Conservation (phyloP, 2,888 invertebrate species). For the Agrotis puta region DNA sequence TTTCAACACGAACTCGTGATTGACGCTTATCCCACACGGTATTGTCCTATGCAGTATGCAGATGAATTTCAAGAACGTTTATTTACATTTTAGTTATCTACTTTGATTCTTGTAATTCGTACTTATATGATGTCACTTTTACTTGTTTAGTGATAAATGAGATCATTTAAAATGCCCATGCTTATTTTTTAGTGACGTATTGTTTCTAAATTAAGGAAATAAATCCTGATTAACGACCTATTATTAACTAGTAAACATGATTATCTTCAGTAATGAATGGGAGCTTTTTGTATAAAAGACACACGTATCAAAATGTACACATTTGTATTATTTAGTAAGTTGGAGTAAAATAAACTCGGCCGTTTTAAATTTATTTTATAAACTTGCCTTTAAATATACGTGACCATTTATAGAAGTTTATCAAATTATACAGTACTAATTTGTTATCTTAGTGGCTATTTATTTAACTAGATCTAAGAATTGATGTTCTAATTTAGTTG, state of each 20-base stretch:
- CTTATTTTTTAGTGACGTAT: neutral
- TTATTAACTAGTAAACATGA: slow-evolving; percentile 1
- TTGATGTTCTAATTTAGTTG: slow-evolving; percentile 49
- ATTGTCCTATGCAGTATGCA: slow-evolving; percentile 67
- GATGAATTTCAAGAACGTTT: slow-evolving; percentile 32
- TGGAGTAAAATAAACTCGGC: neutral
- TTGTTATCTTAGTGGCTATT: slow-evolving; percentile 1
- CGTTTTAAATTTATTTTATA: too few species aligned
- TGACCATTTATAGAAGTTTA: slow-evolving; percentile 19
- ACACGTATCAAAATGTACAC: neutral
- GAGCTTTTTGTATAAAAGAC: neutral
- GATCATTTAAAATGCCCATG: neutral
- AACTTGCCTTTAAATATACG: neutral
- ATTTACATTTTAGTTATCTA: slow-evolving; percentile 11
- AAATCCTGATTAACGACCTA: neutral
- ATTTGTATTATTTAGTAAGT: neutral
- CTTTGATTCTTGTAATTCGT: slow-evolving; percentile 1
- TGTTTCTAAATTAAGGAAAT: neutral
- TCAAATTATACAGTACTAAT: slow-evolving; percentile 21
- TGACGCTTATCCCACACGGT: slow-evolving; percentile 80
- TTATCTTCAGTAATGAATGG: neutral
- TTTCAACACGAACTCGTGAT: slow-evolving; percentile 82
- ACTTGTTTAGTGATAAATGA: neutral
- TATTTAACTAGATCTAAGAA: slow-evolving; percentile 52
- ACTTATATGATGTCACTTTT: neutral